Evolutionary conservation across 2,113 vertebrate species (phyloP), one percentile per base, ranked within the genome.

Genomic region (Regulus satrapa): DNA sequence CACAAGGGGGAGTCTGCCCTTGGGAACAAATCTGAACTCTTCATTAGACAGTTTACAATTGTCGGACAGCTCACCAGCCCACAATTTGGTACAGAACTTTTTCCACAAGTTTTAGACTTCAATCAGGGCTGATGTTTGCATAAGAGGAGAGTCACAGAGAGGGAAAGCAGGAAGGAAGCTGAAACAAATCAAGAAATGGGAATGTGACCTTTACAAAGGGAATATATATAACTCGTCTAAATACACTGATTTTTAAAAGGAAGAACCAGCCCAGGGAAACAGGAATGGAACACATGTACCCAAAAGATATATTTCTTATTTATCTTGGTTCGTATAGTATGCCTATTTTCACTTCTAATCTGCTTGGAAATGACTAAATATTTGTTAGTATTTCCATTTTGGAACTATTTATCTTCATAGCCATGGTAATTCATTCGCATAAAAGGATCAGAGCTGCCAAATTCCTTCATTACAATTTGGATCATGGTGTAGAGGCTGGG

Each of bases 311-410:
- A 86, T 72, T 86, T 96, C 63, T 68, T 88, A 69, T 95, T 96
- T 95, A 95, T 94, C 94, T 97, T 84, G 6, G 76, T 96, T 95
- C 49, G 89, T 88, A 64, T 58, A 92, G 32, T 32, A 76, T 68
- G 56, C 28, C 63, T 93, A 38, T 86, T 88, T 96, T 89, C 88
- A 92, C 67, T 89, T 95, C 81, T 95, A 96, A 97, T 97, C 96
- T 95, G 91, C 83, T 96, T 95, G 92, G 85, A 94, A 95, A 85
- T 91, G 59, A 94, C 87, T 93, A 95, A 85, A 91, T 97, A 96
- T 95, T 96, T 97, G 97, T 97, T 97, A 97, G 80, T 85, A 91
- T 97, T 98, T 97, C 97, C 94, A 96, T 92, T 94, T 85, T 68
- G 93, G 95, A 97, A 98, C 86, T 95, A 89, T 95, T 95, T 97